Evolutionary conservation across 2,113 vertebrate species (phyloP).

Genomic region (Cinclus mexicanus): DNA sequence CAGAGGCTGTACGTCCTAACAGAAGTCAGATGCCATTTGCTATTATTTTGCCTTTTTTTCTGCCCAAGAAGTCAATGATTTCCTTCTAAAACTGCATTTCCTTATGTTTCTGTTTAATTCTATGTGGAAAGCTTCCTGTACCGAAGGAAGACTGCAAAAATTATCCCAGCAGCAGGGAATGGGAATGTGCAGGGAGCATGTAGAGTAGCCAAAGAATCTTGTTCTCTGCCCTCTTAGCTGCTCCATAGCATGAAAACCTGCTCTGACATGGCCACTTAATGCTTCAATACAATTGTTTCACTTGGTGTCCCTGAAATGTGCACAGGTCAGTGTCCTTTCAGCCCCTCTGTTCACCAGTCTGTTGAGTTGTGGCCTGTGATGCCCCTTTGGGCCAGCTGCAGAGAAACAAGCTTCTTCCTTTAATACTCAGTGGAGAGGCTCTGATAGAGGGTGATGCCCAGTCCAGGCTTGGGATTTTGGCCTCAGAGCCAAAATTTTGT

Average conservation of each 20-base stretch:
- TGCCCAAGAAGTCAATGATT: not conserved
- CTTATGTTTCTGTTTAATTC: not conserved
- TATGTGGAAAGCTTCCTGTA: not conserved
- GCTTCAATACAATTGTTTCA: not conserved
- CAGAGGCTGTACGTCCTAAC: not conserved
- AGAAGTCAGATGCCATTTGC: not conserved
- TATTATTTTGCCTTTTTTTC: not conserved
- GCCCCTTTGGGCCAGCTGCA: not conserved
- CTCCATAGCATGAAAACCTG: fast-evolving
- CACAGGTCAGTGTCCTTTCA: not conserved
- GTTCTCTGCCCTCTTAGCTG: not conserved
- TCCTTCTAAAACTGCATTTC: not conserved
- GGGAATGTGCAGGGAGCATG: not conserved
- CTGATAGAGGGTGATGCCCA: not conserved
- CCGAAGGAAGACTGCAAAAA: not conserved
- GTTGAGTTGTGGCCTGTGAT: not conserved
- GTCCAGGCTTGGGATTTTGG: not conserved
- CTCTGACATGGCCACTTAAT: not conserved
- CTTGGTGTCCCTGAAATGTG: not conserved
- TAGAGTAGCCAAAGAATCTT: not conserved
- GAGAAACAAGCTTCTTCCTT: not conserved
- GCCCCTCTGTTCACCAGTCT: not conserved
- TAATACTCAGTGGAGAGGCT: not conserved
- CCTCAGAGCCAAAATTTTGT: no score
- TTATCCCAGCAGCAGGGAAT: not conserved